Evolutionary conservation across 2,888 invertebrate genomes (phyloP), one percentile per base, ranked within the genome.

Genomic region (Drosophila nr. perissopoda): DNA sequence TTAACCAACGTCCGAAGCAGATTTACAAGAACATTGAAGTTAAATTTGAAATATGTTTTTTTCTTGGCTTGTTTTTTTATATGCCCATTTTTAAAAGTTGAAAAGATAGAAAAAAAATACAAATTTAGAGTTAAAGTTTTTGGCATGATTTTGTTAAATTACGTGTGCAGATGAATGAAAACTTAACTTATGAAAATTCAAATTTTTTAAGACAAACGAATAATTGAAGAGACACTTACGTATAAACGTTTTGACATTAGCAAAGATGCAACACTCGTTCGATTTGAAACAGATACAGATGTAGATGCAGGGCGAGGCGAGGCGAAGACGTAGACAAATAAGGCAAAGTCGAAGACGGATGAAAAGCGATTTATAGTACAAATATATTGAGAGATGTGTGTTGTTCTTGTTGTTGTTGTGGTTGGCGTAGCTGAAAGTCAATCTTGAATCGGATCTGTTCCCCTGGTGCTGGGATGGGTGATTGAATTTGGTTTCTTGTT

Each of bases 261-360:
- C 59, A 25, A 7, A 49, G 51, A 67, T 58, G 57, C 51, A 48
- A 75, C 53, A 53, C 38, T 53, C 67, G 63, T 70, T 45, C 21
- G 27, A 56, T 38, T 78, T 66, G 58, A 31, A 81, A 78, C 69
- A 78, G 82, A 66, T 69, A 81, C 59, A 63, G 62, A 81, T 76
- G 63, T 53, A 63, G 65, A 81, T 76, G 77, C 68, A 60, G 51
- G 64, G 56, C 80, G 59, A 65, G 42, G 40, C 58, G 72, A 69
- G 80, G 53, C 75, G 56, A 49, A 56, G 56, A 38, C 65, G 54
- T 59, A 75, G 74, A 40, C 78, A 59, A 49, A 54, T 36, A 71
- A 61, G 66, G 25, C 78, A 63, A 52, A 58, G 63, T 66, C 65
- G 66, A 34, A 73, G 69, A 58, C 62, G 64, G 60, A 73, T 82